phyloP scores from a whole-genome alignment of 2,797 vertebrate species.

The Zonotrichia albicollis region DNA sequence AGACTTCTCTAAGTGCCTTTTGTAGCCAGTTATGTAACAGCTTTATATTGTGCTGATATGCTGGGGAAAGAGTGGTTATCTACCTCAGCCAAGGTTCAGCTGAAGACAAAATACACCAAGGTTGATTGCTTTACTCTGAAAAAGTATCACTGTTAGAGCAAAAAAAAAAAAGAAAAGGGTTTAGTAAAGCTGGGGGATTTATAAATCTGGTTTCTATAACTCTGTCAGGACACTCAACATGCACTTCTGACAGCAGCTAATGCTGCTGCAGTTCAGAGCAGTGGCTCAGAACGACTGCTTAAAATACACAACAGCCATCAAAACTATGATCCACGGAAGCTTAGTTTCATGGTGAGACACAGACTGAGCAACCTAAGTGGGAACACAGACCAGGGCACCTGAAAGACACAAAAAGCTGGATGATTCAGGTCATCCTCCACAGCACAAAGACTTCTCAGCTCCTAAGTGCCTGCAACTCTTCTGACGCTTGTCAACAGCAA shows the following conservation, averaged over 20 bases:
- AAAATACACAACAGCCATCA: not conserved
- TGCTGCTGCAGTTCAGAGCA: not conserved
- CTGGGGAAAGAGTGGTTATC: not conserved
- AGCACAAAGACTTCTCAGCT: not conserved
- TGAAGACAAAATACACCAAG: not conserved
- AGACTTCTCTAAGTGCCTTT: not conserved
- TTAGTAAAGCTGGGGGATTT: not conserved
- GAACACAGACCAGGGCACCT: not conserved
- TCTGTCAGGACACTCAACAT: not conserved
- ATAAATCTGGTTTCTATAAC: not conserved
- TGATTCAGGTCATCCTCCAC: not conserved
- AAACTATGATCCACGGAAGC: not conserved
- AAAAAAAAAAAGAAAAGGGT: not conserved
- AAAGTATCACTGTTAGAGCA: not conserved
- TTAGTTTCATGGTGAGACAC: not conserved
- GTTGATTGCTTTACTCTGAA: not conserved
- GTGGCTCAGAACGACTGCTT: fast-evolving
- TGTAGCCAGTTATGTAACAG: not conserved
- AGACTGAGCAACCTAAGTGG: not conserved
- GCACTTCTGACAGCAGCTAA: not conserved
- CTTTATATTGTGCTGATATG: not conserved
- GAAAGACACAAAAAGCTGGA: not conserved
- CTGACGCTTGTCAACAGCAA: not conserved
- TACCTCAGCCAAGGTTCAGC: not conserved
- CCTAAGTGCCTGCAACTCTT: not conserved